Conservation (phyloP, 2,113 vertebrate genomes). For the Xerus inauris region DNA sequence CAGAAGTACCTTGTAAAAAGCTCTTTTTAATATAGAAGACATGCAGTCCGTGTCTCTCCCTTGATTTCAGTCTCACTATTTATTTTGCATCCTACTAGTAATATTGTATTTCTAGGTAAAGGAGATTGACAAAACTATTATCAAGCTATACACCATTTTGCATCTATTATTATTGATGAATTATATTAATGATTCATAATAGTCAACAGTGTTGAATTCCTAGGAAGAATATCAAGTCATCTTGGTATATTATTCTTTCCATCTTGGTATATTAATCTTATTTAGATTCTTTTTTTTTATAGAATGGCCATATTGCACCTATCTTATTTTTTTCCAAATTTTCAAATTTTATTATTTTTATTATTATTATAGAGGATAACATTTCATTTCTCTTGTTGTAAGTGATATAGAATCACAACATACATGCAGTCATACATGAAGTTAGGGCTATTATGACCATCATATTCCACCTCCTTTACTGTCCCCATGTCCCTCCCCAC, state of each 20-base stretch:
- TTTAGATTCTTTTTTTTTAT: too few relatives aligned
- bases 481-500: too few relatives aligned
- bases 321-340: too few relatives aligned
- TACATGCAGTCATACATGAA: too few relatives aligned
- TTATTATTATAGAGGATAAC: too few relatives aligned
- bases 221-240: neutral
- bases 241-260: neutral
- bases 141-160: neutral
- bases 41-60: rapidly evolving
- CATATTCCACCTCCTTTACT: too few relatives aligned
- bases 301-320: too few relatives aligned
- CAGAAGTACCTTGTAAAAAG: neutral
- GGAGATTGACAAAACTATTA: neutral
- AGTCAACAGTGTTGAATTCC: neutral
- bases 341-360: too few relatives aligned
- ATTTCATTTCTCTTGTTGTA: too few relatives aligned
- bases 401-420: too few relatives aligned
- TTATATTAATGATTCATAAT: neutral
- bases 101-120: neutral
- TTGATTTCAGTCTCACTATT: neutral
- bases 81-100: neutral
- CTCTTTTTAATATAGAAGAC: neutral
- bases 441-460: too few relatives aligned
- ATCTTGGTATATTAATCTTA: too few relatives aligned
- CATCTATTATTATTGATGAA: neutral